Evolutionary conservation across 2,113 vertebrate genomes (phyloP).

Genomic region (Macaca mulatta): DNA sequence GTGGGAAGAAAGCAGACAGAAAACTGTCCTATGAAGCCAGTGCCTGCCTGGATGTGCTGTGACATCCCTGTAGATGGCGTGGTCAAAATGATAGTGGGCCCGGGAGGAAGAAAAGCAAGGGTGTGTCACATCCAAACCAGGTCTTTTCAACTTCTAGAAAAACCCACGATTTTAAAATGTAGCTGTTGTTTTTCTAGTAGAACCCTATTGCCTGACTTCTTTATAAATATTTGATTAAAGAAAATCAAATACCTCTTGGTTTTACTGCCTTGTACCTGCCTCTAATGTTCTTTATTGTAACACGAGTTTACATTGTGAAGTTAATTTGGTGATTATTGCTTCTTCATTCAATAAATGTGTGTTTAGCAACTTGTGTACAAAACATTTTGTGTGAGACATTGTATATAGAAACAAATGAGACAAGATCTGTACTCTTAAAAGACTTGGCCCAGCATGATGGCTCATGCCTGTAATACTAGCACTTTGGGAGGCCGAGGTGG

Average conservation of each 20-base stretch:
- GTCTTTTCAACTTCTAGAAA: constrained; percentile 32
- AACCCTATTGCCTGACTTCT: not conserved
- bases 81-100: not conserved
- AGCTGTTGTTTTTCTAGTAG: not conserved
- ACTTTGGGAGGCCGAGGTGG: not conserved
- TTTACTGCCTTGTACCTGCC: not conserved
- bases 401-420: not conserved
- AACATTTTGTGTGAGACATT: not conserved
- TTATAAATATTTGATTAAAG: constrained; percentile 47
- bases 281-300: constrained; percentile 34
- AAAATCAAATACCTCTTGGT: not conserved
- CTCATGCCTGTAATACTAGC: not conserved
- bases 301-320: not conserved
- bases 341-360: constrained; percentile 45
- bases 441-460: not conserved
- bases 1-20: not conserved
- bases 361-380: not conserved
- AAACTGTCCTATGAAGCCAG: not conserved
- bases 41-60: not conserved
- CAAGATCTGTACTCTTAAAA: not conserved
- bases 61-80: not conserved
- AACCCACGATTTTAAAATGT: not conserved
- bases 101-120: not conserved
- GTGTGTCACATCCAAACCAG: not conserved
- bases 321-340: constrained; percentile 33